phyloP scores from a whole-genome alignment of 2,113 vertebrate species.

The Gobiocypris rarus region DNA sequence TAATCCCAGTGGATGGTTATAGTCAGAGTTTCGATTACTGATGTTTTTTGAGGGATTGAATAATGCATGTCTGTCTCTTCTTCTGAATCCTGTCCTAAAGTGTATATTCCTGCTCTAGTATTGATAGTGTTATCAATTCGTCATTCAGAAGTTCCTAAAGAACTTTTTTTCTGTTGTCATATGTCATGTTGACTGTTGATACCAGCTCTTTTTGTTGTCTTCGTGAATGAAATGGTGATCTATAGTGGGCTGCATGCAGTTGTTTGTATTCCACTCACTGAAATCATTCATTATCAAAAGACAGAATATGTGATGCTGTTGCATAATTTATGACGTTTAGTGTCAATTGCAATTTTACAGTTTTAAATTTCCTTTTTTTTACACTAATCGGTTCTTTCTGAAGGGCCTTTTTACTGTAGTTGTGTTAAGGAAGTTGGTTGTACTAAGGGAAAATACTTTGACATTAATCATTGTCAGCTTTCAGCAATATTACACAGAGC shows the following conservation, averaged over 20 bases:
- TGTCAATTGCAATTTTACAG: not conserved
- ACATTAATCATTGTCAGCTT: slow-evolving; percentile 54
- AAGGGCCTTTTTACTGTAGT: not conserved
- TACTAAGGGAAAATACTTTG: not conserved
- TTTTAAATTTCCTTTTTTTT: not conserved
- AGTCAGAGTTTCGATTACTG: slow-evolving; percentile 34
- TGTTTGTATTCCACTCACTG: not conserved
- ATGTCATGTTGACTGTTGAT: not conserved
- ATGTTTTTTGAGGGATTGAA: not conserved
- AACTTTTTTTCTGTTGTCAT: not conserved
- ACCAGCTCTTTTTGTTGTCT: not conserved
- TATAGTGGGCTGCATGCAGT: not conserved
- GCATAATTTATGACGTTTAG: not conserved
- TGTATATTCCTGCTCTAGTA: slow-evolving; percentile 9
- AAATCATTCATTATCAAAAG: not conserved
- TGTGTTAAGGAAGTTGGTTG: slow-evolving; percentile 8
- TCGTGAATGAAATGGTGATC: not conserved
- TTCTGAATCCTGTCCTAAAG: not conserved
- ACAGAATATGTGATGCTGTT: not conserved
- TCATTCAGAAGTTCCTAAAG: not conserved
- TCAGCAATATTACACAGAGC: slow-evolving; percentile 53
- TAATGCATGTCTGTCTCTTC: slow-evolving; percentile 25
- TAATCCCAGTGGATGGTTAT: not conserved
- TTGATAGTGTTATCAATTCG: not conserved
- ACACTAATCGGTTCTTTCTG: not conserved